phyloP scores from a whole-genome alignment of 2,113 vertebrate genomes.

The Forbesichthys agassizii region DNA sequence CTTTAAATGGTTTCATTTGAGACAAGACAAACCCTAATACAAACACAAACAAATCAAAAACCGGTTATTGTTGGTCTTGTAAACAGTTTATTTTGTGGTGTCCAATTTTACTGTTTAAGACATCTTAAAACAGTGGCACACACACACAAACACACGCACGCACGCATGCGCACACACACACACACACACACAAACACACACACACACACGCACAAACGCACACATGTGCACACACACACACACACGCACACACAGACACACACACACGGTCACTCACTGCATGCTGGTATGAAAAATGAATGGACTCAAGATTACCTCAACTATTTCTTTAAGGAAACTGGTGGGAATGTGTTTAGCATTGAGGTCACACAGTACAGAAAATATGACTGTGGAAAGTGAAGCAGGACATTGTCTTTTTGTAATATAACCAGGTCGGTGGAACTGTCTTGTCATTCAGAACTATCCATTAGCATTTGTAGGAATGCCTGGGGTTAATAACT shows the following conservation, averaged over 20 bases:
- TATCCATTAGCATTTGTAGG: neutral
- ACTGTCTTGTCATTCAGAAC: constrained; percentile 28
- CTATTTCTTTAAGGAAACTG: constrained; percentile 18
- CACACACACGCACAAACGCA: neutral
- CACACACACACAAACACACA: neutral
- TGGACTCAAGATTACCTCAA: neutral
- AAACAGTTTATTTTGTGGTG: neutral
- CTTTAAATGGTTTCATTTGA: too few relatives aligned
- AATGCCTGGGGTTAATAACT: constrained; percentile 10
- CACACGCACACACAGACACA: neutral
- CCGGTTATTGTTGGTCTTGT: neutral
- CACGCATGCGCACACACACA: neutral
- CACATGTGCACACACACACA: too few relatives aligned
- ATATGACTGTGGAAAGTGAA: neutral
- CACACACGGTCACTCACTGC: neutral
- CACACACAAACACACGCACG: neutral
- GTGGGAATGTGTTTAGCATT: constrained; percentile 16
- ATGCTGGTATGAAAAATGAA: constrained; percentile 14
- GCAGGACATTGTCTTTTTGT: constrained; percentile 14
- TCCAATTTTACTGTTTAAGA: neutral
- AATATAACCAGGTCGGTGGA: constrained; percentile 16
- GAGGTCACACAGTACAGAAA: neutral
- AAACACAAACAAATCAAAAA: too few relatives aligned
- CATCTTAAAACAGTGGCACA: neutral
- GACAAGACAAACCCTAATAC: too few relatives aligned